These are phyloP conservation scores for Apis mellifera DNA, from an alignment of 1,140 invertebrate species.

Conservation along the genomic window Amel_HAv3.1 CM009936.2:9558001-9558500, in stretches of 20 bases:
- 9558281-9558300: constrained; percentile 68
- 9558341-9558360: constrained; percentile 69
- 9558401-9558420: constrained; percentile 68
- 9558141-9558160: too few relatives aligned
- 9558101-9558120: constrained; percentile 60
- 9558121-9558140: constrained; percentile 71
- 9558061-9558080: constrained; percentile 61
- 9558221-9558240: background rate
- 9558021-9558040: constrained; percentile 51
- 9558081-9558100: constrained; percentile 51
- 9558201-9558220: background rate
- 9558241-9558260: constrained; percentile 46
- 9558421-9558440: constrained; percentile 71
- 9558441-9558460: background rate
- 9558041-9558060: constrained; percentile 56
- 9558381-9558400: constrained; percentile 22
- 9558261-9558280: constrained; percentile 60
- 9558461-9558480: constrained; percentile 1
- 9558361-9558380: constrained; percentile 68
- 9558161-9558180: too few relatives aligned
- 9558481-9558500: background rate
- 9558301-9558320: constrained; percentile 71
- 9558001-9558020: constrained; percentile 60
- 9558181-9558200: background rate
- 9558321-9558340: constrained; percentile 62